phyloP scores from a whole-genome alignment of 2,797 vertebrate species.

The Oreochromis grahami region DNA sequence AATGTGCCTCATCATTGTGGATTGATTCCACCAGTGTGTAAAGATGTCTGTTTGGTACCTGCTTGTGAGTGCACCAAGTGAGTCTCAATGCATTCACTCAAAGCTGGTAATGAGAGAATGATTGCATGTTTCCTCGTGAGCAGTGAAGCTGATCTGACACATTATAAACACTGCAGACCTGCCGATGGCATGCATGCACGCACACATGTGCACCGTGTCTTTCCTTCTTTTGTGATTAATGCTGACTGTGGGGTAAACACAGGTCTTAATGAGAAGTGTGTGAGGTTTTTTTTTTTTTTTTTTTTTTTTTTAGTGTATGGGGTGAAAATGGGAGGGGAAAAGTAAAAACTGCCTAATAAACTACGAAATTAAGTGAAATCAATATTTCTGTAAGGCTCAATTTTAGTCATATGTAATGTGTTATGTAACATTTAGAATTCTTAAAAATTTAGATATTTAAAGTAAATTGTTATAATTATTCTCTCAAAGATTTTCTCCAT shows the following conservation, averaged over 20 bases:
- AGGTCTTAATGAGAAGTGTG: conserved; percentile 16
- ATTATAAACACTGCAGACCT: conserved; percentile 32
- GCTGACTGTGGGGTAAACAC: conserved; percentile 28
- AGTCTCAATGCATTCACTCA: conserved; percentile 23
- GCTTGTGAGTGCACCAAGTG: not conserved
- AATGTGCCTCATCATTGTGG: conserved; percentile 23
- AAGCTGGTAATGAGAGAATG: conserved; percentile 53
- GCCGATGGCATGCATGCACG: not conserved
- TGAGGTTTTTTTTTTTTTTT: not conserved
- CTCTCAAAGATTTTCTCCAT: not conserved
- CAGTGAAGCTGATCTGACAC: conserved; percentile 34
- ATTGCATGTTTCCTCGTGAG: conserved; percentile 47
- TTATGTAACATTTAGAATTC: not conserved
- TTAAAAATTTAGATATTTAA: not conserved
- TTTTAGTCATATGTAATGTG: not conserved
- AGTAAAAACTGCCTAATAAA: not conserved
- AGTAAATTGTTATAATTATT: not conserved
- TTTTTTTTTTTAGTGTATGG: not conserved
- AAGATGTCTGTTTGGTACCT: not conserved
- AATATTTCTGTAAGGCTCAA: not conserved
- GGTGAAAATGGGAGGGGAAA: not conserved
- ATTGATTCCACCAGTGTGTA: not conserved
- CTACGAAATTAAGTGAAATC: not conserved
- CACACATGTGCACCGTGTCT: not conserved
- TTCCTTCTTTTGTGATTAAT: conserved; percentile 24